Evolutionary conservation across 2,888 invertebrate species (phyloP).

Genomic region (Prionchulus punctatus): DNA sequence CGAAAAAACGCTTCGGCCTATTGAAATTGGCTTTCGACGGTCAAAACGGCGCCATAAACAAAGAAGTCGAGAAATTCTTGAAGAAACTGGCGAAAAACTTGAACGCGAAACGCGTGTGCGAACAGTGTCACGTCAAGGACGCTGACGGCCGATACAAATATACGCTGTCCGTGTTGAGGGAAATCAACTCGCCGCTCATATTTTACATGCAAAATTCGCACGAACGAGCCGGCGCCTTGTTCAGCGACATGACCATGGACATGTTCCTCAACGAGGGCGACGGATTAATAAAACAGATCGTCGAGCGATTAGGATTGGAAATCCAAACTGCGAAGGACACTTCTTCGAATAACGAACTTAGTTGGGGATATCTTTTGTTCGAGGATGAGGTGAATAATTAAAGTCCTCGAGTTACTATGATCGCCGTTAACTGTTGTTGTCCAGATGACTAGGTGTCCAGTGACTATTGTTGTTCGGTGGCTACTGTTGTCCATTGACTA

Average conservation of each 20-base stretch:
- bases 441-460: no score
- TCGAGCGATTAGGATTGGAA: conserved; percentile 15
- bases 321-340: background rate
- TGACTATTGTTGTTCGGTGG: no score
- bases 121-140: background rate
- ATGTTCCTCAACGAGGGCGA: conserved; percentile 12
- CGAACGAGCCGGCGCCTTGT: conserved; percentile 23
- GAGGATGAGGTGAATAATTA: background rate
- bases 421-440: no score
- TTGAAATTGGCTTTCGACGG: conserved; percentile 16
- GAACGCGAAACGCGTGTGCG: conserved; percentile 14
- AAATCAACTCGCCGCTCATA: conserved; percentile 20
- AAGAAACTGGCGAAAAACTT: conserved; percentile 22
- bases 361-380: conserved; percentile 8
- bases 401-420: no score
- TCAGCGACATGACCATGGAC: conserved; percentile 27
- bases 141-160: conserved; percentile 3
- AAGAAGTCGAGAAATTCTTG: conserved; percentile 28
- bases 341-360: no score
- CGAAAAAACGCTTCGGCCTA: conserved; percentile 18
- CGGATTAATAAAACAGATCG: conserved; percentile 15
- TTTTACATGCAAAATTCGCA: conserved; percentile 24
- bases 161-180: conserved; percentile 8
- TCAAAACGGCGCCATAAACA: conserved; percentile 16
- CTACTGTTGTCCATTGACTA: no score